Evolutionary conservation across 2,888 invertebrate genomes (phyloP).

Genomic region (Drosophila siamana): DNA sequence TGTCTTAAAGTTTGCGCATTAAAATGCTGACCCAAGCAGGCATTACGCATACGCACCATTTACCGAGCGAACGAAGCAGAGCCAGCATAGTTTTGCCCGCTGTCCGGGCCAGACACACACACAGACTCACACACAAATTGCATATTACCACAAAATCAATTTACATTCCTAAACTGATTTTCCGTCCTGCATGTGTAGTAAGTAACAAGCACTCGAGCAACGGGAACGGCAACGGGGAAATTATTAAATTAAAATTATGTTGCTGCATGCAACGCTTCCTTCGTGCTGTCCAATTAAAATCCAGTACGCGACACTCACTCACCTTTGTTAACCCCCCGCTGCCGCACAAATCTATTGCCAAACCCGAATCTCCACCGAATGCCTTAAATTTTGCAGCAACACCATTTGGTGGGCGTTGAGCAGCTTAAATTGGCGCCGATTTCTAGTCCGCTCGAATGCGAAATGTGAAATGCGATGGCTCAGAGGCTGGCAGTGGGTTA

Average conservation of each 20-base stretch:
- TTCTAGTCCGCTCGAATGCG: background rate
- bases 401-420: background rate
- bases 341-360: background rate
- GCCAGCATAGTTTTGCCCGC: slow-evolving; percentile 41
- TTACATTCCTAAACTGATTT: slow-evolving; percentile 80
- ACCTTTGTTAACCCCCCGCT: slow-evolving; percentile 16
- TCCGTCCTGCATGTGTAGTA: slow-evolving; percentile 65
- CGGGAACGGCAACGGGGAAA: slow-evolving; percentile 63
- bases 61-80: slow-evolving; percentile 26
- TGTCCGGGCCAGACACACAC: slow-evolving; percentile 39
- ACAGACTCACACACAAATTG: slow-evolving; percentile 76
- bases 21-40: slow-evolving; percentile 55
- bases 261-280: slow-evolving; percentile 66
- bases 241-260: slow-evolving; percentile 81
- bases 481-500: slow-evolving; percentile 31
- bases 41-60: slow-evolving; percentile 75
- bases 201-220: too few species aligned
- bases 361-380: too few species aligned
- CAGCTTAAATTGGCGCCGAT: background rate
- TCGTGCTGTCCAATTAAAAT: slow-evolving; percentile 67
- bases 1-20: slow-evolving; percentile 57
- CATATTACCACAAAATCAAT: slow-evolving; percentile 79
- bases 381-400: background rate
- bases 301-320: slow-evolving; percentile 52
- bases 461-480: background rate